These are phyloP conservation scores for Shinisaurus crocodilurus DNA, from an alignment of 2,113 vertebrate species.

Conservation along the genomic window DNA sequence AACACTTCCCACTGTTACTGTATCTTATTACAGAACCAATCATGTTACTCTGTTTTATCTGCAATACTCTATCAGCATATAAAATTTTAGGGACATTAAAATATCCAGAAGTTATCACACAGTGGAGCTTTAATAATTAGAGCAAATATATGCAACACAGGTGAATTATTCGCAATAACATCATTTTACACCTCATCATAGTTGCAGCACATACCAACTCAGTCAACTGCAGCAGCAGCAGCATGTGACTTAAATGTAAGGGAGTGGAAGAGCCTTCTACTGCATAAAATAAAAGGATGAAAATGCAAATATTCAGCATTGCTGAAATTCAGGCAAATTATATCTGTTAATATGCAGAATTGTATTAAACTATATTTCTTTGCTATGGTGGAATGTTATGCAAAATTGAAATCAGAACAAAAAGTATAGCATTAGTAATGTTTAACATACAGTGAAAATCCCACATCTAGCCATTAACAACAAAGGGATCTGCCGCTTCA, in stretches of 20 bases:
- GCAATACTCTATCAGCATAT: conserved; percentile 67
- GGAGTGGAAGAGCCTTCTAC: not conserved
- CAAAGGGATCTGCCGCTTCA: conserved; percentile 7
- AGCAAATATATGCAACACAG: conserved; percentile 15
- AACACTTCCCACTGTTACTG: conserved; percentile 47
- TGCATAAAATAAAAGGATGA: not conserved
- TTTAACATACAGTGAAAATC: conserved; percentile 28
- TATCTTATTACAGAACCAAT: conserved; percentile 44
- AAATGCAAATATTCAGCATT: not conserved
- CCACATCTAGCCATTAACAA: conserved; percentile 7
- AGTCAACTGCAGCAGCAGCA: conserved; percentile 16
- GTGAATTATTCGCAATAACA: conserved; percentile 36
- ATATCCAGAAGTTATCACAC: conserved; percentile 39
- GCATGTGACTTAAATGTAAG: not conserved
- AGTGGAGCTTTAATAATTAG: conserved; percentile 14
- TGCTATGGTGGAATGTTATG: not conserved
- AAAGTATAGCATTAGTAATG: conserved; percentile 29
- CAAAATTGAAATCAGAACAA: conserved; percentile 17
- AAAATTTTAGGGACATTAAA: conserved; percentile 58
- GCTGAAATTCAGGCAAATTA: not conserved
- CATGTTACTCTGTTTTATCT: conserved; percentile 67
- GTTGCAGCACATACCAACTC: conserved; percentile 4
- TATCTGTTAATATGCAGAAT: not conserved
- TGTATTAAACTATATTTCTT: conserved; percentile 30
- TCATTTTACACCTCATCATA: conserved; percentile 27